phyloP scores from a whole-genome alignment of 2,797 vertebrate genomes.

The Lagorchestes hirsutus region DNA sequence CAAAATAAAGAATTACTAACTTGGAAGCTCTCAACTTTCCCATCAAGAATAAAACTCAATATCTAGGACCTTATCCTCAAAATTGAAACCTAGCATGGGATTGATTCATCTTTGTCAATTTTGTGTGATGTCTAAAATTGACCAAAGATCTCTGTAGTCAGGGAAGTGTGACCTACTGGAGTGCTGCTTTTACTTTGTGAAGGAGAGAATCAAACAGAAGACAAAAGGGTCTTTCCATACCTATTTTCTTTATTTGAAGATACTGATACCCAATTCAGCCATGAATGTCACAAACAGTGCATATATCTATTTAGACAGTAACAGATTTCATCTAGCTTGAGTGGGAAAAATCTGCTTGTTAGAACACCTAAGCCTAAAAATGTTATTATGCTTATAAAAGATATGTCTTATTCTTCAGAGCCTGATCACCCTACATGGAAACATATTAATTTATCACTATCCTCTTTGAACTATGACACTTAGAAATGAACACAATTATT shows the following conservation, averaged over 20 bases:
- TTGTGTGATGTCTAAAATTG: slow-evolving; percentile 11
- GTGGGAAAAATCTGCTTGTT: neutral
- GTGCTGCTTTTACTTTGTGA: neutral
- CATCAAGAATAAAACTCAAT: slow-evolving; percentile 23
- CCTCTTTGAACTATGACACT: neutral
- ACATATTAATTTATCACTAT: neutral
- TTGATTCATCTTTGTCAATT: slow-evolving; percentile 53
- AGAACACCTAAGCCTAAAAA: slow-evolving; percentile 5
- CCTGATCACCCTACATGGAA: neutral
- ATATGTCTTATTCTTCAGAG: neutral
- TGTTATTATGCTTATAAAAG: neutral
- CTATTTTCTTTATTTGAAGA: neutral
- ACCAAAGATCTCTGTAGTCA: slow-evolving; percentile 44
- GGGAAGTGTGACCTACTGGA: neutral
- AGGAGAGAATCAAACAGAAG: neutral
- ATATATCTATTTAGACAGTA: slow-evolving; percentile 19
- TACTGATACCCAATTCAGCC: slow-evolving; percentile 9
- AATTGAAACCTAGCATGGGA: neutral
- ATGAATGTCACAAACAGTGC: neutral
- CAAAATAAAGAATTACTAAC: slow-evolving; percentile 51
- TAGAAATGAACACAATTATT: neutral
- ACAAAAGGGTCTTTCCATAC: neutral
- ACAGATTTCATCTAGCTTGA: neutral
- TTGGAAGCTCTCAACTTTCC: slow-evolving; percentile 11
- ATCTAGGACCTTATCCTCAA: slow-evolving; percentile 16